Conservation (phyloP, 2,797 vertebrate genomes). For the Manis javanica region DNA sequence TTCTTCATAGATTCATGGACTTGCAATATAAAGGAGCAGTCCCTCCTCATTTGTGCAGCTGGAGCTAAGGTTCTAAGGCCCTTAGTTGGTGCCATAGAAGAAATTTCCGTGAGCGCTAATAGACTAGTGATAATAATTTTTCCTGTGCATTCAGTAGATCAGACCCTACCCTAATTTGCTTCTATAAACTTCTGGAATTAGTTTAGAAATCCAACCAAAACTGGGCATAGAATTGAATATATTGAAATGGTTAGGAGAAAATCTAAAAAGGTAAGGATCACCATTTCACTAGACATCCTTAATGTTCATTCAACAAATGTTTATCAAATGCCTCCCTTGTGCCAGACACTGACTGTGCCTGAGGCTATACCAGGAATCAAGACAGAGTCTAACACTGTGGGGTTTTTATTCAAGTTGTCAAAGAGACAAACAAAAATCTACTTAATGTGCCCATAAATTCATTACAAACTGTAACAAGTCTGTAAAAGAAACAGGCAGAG, state of each 20-base stretch:
- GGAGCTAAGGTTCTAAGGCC: not conserved
- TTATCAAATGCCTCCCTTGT: not conserved
- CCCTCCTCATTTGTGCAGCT: not conserved
- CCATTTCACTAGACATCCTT: not conserved
- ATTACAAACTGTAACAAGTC: not conserved
- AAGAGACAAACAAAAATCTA: not conserved
- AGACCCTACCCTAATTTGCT: not conserved
- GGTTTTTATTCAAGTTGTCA: not conserved
- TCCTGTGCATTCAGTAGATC: accelerated
- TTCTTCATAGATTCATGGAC: not conserved
- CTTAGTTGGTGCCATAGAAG: too few relatives aligned
- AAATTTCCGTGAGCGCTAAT: not conserved
- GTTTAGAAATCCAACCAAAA: not conserved
- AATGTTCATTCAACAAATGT: not conserved
- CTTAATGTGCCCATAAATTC: not conserved
- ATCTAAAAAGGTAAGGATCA: not conserved
- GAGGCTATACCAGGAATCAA: not conserved
- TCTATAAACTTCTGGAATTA: not conserved
- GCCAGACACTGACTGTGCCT: not conserved
- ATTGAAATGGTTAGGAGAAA: not conserved
- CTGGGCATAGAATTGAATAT: not conserved
- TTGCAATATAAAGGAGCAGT: not conserved
- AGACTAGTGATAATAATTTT: not conserved
- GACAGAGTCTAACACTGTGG: not conserved
- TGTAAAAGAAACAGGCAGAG: not conserved